These are phyloP conservation scores for Sebastes itinus DNA, from an alignment of 2,797 vertebrate genomes.

Conservation along the genomic window DNA sequence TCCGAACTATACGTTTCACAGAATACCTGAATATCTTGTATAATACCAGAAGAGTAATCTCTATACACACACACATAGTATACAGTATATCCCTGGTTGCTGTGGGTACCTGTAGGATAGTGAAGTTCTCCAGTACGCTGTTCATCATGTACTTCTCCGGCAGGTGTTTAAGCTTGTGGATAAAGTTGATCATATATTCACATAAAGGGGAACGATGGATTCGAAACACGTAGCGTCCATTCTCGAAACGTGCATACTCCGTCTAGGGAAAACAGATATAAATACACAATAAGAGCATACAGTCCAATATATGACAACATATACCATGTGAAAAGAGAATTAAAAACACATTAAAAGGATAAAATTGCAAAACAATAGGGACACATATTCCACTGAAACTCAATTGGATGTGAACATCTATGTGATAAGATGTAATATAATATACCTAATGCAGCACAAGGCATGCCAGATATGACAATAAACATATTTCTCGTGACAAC, in stretches of 20 bases:
- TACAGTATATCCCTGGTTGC: background rate
- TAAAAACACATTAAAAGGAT: conserved; percentile 35
- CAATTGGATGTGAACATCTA: conserved; percentile 48
- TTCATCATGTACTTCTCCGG: conserved; percentile 99
- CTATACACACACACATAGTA: background rate
- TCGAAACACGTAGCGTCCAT: conserved; percentile 90
- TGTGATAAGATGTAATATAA: conserved; percentile 69
- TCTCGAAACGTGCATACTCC: conserved; percentile 93
- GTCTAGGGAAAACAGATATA: conserved; percentile 80
- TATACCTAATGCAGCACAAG: conserved; percentile 69
- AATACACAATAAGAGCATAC: background rate
- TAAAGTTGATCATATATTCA: conserved; percentile 98
- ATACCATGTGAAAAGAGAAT: conserved; percentile 4
- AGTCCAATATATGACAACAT: conserved; percentile 11
- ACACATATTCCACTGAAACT: conserved; percentile 38
- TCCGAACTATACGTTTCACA: background rate
- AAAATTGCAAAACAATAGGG: background rate
- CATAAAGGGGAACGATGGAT: conserved; percentile 96
- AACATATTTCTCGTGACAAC: conserved; percentile 76
- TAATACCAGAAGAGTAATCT: background rate
- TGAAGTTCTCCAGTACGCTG: conserved; percentile 98
- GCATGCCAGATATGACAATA: conserved; percentile 71
- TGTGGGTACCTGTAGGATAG: conserved; percentile 90
- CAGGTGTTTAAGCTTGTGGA: conserved; percentile 96
- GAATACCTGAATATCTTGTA: background rate